Evolutionary conservation across 2,797 vertebrate species (phyloP).

Genomic region (Spheniscus humboldti): DNA sequence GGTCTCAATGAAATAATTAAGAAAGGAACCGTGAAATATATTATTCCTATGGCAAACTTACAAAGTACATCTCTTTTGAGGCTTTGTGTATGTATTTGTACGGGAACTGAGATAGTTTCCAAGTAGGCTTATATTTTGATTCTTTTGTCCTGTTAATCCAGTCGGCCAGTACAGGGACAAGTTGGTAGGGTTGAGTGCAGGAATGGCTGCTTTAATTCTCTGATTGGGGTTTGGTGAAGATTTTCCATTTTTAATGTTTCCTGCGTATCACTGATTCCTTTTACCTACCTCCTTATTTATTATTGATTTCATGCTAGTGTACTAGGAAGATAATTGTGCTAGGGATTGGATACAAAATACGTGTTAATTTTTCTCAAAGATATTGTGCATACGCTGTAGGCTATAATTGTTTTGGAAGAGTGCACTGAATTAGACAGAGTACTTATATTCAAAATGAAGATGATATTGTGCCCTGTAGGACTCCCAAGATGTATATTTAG

Average conservation of each 20-base stretch:
- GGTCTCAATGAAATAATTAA: neutral
- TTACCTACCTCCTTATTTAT: neutral
- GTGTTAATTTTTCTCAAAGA: slow-evolving; percentile 21
- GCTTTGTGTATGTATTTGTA: neutral
- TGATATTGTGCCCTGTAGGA: slow-evolving; percentile 23
- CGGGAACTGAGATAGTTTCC: neutral
- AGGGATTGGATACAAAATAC: slow-evolving; percentile 22
- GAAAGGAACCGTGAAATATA: neutral
- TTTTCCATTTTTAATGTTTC: neutral
- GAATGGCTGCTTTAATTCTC: neutral
- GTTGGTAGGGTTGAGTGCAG: neutral
- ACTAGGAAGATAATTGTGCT: neutral
- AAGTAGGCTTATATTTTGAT: neutral
- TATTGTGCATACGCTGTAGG: neutral
- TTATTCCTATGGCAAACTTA: neutral
- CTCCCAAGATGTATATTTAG: slow-evolving; percentile 15
- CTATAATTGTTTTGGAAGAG: slow-evolving; percentile 55
- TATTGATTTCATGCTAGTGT: neutral
- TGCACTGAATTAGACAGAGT: slow-evolving; percentile 17
- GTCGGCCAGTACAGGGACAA: neutral
- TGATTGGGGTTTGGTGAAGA: neutral
- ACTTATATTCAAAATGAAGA: slow-evolving; percentile 11
- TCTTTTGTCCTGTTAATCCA: neutral
- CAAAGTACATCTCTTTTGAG: neutral
- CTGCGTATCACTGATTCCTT: neutral